Conservation (phyloP, 2,888 invertebrate genomes). For the Drosophila mayaguana region DNA sequence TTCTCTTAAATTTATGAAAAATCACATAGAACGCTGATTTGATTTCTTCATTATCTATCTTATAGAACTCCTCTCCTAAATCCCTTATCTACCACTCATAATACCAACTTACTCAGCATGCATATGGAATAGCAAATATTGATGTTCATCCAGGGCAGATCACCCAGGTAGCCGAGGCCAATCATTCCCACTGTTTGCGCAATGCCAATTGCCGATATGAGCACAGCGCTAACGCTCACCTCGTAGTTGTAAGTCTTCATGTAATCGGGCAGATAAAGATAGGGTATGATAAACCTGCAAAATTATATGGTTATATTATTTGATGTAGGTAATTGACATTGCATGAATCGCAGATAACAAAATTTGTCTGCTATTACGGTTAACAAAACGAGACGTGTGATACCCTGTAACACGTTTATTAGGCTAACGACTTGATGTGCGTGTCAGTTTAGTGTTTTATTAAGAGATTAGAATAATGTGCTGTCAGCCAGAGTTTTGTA, state of each 20-base stretch:
- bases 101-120: constrained; percentile 86
- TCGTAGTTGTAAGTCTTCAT: constrained; percentile 90
- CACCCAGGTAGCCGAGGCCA: constrained; percentile 94
- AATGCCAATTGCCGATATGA: constrained; percentile 94
- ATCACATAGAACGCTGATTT: background rate
- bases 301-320: background rate
- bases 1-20: background rate
- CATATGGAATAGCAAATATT: constrained; percentile 93
- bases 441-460: background rate
- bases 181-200: constrained; percentile 96
- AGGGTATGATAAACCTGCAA: constrained; percentile 96
- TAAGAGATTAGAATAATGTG: background rate
- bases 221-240: constrained; percentile 90
- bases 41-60: background rate
- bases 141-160: constrained; percentile 93
- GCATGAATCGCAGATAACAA: background rate
- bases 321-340: constrained; percentile 6
- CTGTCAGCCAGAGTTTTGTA: background rate
- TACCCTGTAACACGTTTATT: constrained; percentile 5
- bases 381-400: background rate
- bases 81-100: background rate
- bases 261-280: constrained; percentile 96
- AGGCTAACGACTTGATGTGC: background rate
- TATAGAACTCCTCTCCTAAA: background rate
- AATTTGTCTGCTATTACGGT: constrained; percentile 2